Evolutionary conservation across 2,888 invertebrate genomes (phyloP).

Genomic region (Xylophagus ater): DNA sequence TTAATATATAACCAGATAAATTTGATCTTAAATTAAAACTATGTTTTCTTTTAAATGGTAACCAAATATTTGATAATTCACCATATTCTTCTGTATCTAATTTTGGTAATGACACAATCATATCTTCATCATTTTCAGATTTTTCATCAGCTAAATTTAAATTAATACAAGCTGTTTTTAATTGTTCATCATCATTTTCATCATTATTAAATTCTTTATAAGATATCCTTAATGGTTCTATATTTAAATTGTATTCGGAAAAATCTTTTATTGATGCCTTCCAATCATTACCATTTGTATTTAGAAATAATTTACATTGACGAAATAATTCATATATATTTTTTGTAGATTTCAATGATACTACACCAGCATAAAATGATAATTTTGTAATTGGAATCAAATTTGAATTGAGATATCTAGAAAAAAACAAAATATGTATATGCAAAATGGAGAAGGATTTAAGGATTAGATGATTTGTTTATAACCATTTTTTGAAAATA

Average conservation of each 20-base stretch:
- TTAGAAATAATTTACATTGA: conserved; percentile 28
- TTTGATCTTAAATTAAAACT: conserved; percentile 30
- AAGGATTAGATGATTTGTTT: not conserved
- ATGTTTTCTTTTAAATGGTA: conserved; percentile 31
- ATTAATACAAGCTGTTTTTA: conserved; percentile 26
- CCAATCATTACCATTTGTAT: conserved; percentile 39
- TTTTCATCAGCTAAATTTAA: conserved; percentile 24
- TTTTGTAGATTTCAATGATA: conserved; percentile 25
- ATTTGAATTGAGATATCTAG: conserved; percentile 28
- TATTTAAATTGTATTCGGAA: conserved; percentile 19
- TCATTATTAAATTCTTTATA: conserved; percentile 1
- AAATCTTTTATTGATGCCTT: conserved; percentile 24
- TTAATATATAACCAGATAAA: conserved; percentile 27
- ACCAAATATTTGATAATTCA: conserved; percentile 29
- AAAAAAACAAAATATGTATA: conserved; percentile 8
- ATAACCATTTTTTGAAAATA: not conserved
- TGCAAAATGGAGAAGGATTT: not conserved
- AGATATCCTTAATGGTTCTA: conserved; percentile 23
- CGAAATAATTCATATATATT: conserved; percentile 26
- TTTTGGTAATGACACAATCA: conserved; percentile 32
- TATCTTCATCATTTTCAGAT: conserved; percentile 23
- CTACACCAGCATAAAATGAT: conserved; percentile 33
- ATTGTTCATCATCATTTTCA: conserved; percentile 16
- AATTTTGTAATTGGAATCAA: conserved; percentile 31
- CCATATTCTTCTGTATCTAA: conserved; percentile 23